Percentiles rank a stretch among this genome's conserved stretches.
These are phyloP conservation scores for Drosophila ercepeae DNA, from an alignment of 1,140 invertebrate species.

Conservation along the genomic window DNA sequence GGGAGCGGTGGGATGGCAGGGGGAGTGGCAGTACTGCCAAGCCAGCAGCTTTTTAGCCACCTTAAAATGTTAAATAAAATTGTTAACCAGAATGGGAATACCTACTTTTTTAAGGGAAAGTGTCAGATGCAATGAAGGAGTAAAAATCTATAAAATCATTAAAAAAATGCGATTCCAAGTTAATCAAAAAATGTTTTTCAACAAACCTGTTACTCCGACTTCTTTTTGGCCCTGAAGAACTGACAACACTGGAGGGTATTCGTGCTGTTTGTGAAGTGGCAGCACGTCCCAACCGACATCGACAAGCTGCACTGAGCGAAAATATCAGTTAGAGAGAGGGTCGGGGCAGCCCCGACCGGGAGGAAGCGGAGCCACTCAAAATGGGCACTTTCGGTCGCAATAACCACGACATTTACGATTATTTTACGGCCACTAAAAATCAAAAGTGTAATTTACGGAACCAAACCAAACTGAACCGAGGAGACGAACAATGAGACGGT, in stretches of 20 bases:
- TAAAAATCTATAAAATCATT: too few relatives aligned
- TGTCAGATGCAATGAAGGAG: too few relatives aligned
- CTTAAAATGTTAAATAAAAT: not conserved
- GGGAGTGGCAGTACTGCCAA: conserved; percentile 4
- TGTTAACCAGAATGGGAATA: too few relatives aligned
- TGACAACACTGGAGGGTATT: conserved; percentile 33
- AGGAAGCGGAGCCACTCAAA: conserved; percentile 61
- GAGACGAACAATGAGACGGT: conserved; percentile 55
- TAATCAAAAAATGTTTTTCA: not conserved
- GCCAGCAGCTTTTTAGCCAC: not conserved
- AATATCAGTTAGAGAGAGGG: conserved; percentile 63
- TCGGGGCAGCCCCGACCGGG: not conserved
- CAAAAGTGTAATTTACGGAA: conserved; percentile 84
- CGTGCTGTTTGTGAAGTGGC: conserved; percentile 70
- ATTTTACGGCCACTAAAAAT: conserved; percentile 84
- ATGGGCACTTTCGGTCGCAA: conserved; percentile 83
- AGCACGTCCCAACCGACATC: conserved; percentile 59
- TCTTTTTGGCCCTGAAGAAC: not conserved
- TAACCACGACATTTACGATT: conserved; percentile 84
- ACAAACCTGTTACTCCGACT: not conserved
- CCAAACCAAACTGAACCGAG: conserved; percentile 67
- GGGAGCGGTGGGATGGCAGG: not conserved
- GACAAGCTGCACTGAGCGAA: conserved; percentile 70
- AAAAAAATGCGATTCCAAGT: too few relatives aligned
- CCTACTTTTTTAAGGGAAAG: too few relatives aligned